phyloP scores from a whole-genome alignment of 2,888 invertebrate genomes.

The Sinhomidia bicolor region DNA sequence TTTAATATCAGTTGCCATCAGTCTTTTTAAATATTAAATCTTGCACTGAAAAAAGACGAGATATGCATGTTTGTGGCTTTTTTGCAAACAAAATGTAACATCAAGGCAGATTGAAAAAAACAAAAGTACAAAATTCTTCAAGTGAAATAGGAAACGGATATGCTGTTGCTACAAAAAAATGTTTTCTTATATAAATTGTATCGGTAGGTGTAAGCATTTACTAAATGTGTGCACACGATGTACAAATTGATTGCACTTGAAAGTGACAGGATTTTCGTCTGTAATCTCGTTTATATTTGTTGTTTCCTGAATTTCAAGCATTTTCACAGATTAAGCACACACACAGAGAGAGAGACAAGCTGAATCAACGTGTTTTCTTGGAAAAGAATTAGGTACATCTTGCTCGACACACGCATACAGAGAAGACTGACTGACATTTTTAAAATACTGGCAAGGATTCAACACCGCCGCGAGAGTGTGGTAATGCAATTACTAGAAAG shows the following conservation, averaged over 20 bases:
- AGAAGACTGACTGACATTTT: constrained; percentile 54
- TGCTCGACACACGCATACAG: not conserved
- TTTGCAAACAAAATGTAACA: not conserved
- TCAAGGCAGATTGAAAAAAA: not conserved
- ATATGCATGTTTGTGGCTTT: constrained; percentile 4
- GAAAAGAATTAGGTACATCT: not conserved
- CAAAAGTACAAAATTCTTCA: not conserved
- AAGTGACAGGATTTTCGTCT: constrained; percentile 44
- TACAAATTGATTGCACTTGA: constrained; percentile 45
- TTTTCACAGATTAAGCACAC: constrained; percentile 9
- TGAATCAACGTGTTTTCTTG: not conserved
- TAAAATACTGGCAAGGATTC: constrained; percentile 62
- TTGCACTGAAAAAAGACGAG: no score
- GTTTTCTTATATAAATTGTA: not conserved
- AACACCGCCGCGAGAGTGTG: constrained; percentile 50
- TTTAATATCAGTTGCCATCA: no score
- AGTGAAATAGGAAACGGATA: not conserved
- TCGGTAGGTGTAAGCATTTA: not conserved
- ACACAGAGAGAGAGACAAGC: no score
- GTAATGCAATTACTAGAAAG: constrained; percentile 51
- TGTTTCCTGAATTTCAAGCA: constrained; percentile 33
- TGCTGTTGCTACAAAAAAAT: not conserved
- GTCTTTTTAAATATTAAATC: no score
- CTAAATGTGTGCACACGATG: not conserved
- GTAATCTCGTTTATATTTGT: constrained; percentile 31